A percentile compares a stretch with the other conserved stretches of the same genome.
Conservation (phyloP, 1,140 invertebrate genomes). For the Dryas iulia region DNA sequence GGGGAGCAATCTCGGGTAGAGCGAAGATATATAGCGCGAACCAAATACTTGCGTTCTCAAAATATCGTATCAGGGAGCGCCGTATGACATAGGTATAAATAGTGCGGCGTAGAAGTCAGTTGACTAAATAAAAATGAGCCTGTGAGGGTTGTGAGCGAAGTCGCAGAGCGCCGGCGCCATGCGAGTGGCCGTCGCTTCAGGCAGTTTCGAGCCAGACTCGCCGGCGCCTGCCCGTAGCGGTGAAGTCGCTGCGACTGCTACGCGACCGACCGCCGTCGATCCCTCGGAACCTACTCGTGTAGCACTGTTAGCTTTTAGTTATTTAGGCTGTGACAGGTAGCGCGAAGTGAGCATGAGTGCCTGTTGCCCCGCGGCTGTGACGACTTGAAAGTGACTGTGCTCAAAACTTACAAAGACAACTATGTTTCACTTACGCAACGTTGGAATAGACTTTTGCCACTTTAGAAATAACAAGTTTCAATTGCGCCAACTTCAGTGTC, state of each 20-base stretch:
- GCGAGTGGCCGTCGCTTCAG: conserved; percentile 49
- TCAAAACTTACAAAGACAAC: conserved; percentile 51
- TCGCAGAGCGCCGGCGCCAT: conserved; percentile 68
- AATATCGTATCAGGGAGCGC: conserved; percentile 72
- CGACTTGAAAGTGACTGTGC: conserved; percentile 55
- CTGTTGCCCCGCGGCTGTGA: conserved; percentile 33
- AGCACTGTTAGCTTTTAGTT: conserved; percentile 3
- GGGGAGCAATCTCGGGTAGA: conserved; percentile 28
- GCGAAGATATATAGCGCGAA: conserved; percentile 58
- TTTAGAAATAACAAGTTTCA: conserved; percentile 42
- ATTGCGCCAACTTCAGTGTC: conserved; percentile 44
- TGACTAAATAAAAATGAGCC: conserved; percentile 78
- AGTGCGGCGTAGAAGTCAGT: conserved; percentile 75
- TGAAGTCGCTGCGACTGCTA: conserved; percentile 34
- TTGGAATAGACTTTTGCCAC: conserved; percentile 39
- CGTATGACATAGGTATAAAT: conserved; percentile 72
- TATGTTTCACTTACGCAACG: conserved; percentile 47
- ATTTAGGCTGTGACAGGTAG: conserved; percentile 7
- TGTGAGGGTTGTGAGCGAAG: conserved; percentile 56
- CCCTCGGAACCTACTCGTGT: background rate
- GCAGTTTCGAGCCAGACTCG: conserved; percentile 63
- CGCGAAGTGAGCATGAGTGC: conserved; percentile 48
- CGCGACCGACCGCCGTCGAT: conserved; percentile 12
- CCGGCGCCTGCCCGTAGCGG: conserved; percentile 62
- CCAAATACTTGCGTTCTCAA: conserved; percentile 66